A percentile compares a stretch with the other conserved stretches of the same genome.
Conservation (phyloP, 2,113 vertebrate genomes). For the Sphaerodactylus townsendi region DNA sequence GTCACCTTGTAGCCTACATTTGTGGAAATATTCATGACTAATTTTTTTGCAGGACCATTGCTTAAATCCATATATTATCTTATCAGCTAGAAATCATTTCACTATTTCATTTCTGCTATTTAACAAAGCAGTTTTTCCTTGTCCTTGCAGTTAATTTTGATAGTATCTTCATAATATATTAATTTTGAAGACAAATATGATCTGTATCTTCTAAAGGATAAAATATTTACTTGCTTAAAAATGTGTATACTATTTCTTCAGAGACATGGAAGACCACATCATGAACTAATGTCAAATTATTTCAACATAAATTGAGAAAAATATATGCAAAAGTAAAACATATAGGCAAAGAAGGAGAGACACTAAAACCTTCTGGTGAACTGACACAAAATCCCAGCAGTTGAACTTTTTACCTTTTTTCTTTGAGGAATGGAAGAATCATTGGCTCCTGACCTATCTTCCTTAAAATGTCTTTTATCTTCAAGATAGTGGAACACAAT, state of each 20-base stretch:
- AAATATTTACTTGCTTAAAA: too few species aligned
- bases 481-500: too few species aligned
- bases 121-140: constrained; percentile 33
- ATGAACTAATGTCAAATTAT: not conserved
- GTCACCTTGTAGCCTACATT: not conserved
- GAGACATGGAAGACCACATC: too few species aligned
- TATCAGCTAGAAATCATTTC: not conserved
- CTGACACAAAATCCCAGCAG: not conserved
- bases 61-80: constrained; percentile 12
- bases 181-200: constrained; percentile 20
- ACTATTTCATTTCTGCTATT: not conserved
- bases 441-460: not conserved
- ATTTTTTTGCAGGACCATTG: accelerated
- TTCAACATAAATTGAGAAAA: not conserved
- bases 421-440: not conserved
- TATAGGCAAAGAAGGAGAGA: too few species aligned
- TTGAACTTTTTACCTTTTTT: not conserved
- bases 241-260: too few species aligned
- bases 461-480: too few species aligned
- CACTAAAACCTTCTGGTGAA: too few species aligned
- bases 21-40: not conserved
- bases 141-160: constrained; percentile 10
- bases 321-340: not conserved
- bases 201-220: constrained; percentile 25
- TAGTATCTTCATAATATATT: not conserved